These are phyloP conservation scores for Leptinotarsa rubiginosa DNA, from an alignment of 2,888 invertebrate genomes.

Conservation along the genomic window DNA sequence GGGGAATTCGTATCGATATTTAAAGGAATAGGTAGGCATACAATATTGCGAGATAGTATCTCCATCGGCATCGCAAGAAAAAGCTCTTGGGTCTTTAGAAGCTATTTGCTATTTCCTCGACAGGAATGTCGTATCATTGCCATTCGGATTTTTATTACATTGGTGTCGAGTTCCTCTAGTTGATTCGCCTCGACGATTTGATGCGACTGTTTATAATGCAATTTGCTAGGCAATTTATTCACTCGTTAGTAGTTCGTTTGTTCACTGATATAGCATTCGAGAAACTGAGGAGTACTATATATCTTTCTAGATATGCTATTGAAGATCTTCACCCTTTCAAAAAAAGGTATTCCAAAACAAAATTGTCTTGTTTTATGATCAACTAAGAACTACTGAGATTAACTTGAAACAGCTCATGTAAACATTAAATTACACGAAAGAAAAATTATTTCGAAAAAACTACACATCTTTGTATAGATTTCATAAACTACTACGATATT, in stretches of 20 bases:
- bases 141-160: conserved; percentile 21
- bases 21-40: conserved; percentile 16
- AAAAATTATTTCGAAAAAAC: no score
- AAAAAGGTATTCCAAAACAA: no score
- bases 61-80: not conserved
- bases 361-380: no score
- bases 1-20: conserved; percentile 3
- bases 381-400: no score
- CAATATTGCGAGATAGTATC: conserved; percentile 20
- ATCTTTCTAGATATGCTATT: no score
- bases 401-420: no score
- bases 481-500: no score
- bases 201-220: not conserved
- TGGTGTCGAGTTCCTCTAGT: conserved; percentile 5
- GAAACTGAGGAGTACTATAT: no score
- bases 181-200: not conserved
- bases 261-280: not conserved
- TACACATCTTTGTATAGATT: no score
- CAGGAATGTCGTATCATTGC: conserved; percentile 25
- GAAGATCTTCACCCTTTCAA: no score
- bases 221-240: not conserved
- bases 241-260: not conserved
- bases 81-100: conserved; percentile 8
- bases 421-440: no score
- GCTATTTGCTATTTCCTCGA: conserved; percentile 19